These are phyloP conservation scores for Mormyrus hasselquistii DNA, from an alignment of 2,797 vertebrate genomes.

Conservation along the genomic window DNA sequence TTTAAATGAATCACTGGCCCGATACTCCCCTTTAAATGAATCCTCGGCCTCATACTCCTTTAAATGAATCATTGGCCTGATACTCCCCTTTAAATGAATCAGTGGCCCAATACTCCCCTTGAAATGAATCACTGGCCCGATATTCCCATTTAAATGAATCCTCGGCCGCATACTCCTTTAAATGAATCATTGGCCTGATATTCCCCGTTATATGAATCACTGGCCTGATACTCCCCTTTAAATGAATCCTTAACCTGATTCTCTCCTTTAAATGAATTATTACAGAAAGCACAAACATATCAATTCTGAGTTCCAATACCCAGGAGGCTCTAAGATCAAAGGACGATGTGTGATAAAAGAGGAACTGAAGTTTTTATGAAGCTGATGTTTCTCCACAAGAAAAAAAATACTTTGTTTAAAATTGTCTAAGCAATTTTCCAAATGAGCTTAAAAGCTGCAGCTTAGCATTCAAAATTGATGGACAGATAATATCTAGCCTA, in stretches of 20 bases:
- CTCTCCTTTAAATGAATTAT: neutral
- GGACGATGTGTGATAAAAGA: neutral
- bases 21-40: neutral
- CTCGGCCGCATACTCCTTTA: no score
- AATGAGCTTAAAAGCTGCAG: slow-evolving; percentile 11
- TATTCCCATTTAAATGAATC: neutral
- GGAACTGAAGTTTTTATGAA: neutral
- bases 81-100: neutral
- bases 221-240: no score
- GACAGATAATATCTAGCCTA: slow-evolving; percentile 4
- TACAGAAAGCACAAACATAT: neutral
- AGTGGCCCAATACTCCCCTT: neutral
- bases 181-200: no score
- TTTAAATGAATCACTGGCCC: neutral
- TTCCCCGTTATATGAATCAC: no score
- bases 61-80: neutral
- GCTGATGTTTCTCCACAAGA: neutral
- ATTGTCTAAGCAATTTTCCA: slow-evolving; percentile 17
- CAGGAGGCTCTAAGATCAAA: slow-evolving; percentile 11
- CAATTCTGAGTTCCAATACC: neutral
- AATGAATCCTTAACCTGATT: no score
- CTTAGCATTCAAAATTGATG: slow-evolving; percentile 10
- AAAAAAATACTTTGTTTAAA: slow-evolving; percentile 10
- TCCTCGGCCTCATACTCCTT: neutral
- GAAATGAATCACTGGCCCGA: neutral